Conservation (phyloP, 2,888 invertebrate genomes). For the Clusia tigrina region DNA sequence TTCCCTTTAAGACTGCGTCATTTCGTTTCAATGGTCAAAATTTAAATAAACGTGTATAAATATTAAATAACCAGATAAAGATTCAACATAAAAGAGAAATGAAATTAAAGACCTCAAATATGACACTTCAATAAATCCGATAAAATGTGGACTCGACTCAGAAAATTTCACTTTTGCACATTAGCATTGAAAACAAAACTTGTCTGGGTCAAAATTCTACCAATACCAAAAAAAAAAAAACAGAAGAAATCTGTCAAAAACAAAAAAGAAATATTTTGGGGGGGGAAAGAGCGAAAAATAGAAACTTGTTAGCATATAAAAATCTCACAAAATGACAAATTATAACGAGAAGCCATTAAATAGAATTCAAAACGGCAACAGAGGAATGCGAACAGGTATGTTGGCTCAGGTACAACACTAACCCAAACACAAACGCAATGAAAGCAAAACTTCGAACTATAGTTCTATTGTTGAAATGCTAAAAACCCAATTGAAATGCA, state of each 20-base stretch:
- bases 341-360: background rate
- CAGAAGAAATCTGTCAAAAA: background rate
- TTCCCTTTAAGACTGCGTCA: no score
- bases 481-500: conserved; percentile 1
- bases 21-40: no score
- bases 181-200: background rate
- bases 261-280: no score
- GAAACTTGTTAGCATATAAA: background rate
- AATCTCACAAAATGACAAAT: background rate
- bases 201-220: background rate
- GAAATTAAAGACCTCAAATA: no score
- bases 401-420: no score
- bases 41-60: no score
- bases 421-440: background rate
- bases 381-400: background rate
- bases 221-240: background rate
- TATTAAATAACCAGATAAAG: no score
- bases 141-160: no score
- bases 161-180: conserved; percentile 3
- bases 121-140: no score
- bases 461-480: background rate
- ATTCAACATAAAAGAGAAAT: no score
- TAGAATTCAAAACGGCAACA: background rate
- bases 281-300: no score
- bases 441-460: background rate